Evolutionary conservation across 2,113 vertebrate species (phyloP), one percentile per base, ranked within the genome.

Genomic region (Grammomys dolichurus): DNA sequence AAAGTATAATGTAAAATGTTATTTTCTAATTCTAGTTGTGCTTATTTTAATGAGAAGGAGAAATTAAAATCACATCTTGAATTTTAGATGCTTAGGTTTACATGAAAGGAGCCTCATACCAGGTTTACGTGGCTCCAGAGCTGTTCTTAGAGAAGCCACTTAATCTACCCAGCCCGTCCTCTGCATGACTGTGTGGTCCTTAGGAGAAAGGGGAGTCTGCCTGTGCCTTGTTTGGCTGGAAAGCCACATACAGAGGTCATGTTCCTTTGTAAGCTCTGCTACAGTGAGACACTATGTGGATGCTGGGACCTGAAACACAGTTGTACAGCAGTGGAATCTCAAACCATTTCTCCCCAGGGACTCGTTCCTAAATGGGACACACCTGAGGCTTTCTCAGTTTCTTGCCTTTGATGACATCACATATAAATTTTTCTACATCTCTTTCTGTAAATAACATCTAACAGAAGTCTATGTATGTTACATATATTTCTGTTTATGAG

Each of bases 21-120:
- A 54, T 89, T 95, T 94, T 89, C 48, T 90, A 13, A n/a, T 78
- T 95, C 75, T 80, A 72, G 54, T 87, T 11, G 33, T 95, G 11
- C 43, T 86, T 93, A 80, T 63, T 95, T 95, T 89, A 73, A 67
- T 56, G 10, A 94, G 80, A n/a, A 86, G 63, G 28, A 48, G 22
- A 13, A 82, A 80, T 58, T 72, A 33, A 31, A 93, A 46, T 87
- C 72, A 85, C 1, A 33, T 85, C 13, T 67, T 80, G 40, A 94
- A 40, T 76, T 72, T 84, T 60, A 33, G 76, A 63, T 20, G 48
- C 17, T 56, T 81, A n/a, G 28, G 72, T 87, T 63, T 87, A 20
- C 43, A 63, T 89, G 58, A 94, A 93, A 46, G 54, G 33, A 58
- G n/a, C 51, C 82, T 24, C 36, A 91, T 58, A 43, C 46, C 33